Base-by-base conservation (phyloP, 2,888 invertebrate species). In the Holacanthella duospinosa region DNA sequence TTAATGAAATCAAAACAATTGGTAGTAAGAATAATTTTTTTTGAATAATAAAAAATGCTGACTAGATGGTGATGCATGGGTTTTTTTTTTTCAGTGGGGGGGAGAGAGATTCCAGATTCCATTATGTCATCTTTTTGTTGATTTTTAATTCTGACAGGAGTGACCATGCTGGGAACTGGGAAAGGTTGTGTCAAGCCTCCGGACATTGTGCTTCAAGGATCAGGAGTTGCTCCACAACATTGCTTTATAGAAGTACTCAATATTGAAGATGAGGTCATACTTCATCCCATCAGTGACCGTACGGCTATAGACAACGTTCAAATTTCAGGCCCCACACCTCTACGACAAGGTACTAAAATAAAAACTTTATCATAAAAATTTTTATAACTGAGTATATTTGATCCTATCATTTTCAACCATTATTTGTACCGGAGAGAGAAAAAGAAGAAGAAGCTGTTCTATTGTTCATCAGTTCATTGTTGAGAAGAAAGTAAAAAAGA, bases 341-440 rank as follows among this genome's bases (percentile, higher is more conserved):
- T 93, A 55, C 85, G 86, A 16, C 91, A 92, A 84, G 93, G 93
- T 89, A 77, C n/a, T n/a, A n/a, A n/a, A n/a, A n/a, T n/a, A n/a
- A n/a, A n/a, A n/a, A n/a, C n/a, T n/a, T n/a, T n/a, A n/a, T n/a
- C n/a, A n/a, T n/a, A n/a, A n/a, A n/a, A n/a, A n/a, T n/a, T n/a
- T n/a, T n/a, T n/a, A n/a, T n/a, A n/a, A n/a, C n/a, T n/a, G n/a
- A n/a, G n/a, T n/a, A n/a, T n/a, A n/a, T n/a, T n/a, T 77, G 74
- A 64, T 62, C 29, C 36, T 43, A 53, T 53, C 19, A 21, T 53
- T 53, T 53, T 53, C n/a, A 36, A 6, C 6, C 16, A 6, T 36
- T 36, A 36, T 36, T 36, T 36, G 6, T 16, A 36, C 6, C 36
- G 36, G 16, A 6, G 36, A 36, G 36, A 36, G 9, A 12, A 16